Percentiles rank a stretch among this genome's conserved stretches.
phyloP scores from a whole-genome alignment of 2,797 vertebrate genomes.

The Borostomias antarcticus region DNA sequence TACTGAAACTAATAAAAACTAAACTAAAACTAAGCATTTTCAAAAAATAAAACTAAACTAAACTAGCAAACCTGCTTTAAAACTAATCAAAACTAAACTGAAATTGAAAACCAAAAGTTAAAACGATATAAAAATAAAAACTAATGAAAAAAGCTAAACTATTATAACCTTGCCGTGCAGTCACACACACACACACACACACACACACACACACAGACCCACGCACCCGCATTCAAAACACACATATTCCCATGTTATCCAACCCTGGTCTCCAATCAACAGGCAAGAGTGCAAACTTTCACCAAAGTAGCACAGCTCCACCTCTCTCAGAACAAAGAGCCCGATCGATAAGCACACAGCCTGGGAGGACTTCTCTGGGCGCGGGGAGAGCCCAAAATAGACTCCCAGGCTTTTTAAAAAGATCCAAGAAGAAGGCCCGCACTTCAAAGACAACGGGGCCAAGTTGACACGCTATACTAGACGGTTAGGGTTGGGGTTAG shows the following conservation, averaged over 20 bases:
- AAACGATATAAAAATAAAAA: too few species aligned
- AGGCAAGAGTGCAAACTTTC: conserved; percentile 79
- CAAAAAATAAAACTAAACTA: too few species aligned
- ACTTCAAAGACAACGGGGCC: conserved; percentile 79
- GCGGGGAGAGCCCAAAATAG: conserved; percentile 81
- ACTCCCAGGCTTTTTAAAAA: conserved; percentile 74
- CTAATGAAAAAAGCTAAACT: too few species aligned
- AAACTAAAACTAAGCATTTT: too few species aligned
- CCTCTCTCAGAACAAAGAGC: conserved; percentile 77
- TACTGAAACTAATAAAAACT: too few species aligned
- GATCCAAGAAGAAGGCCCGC: conserved; percentile 72
- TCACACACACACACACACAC: too few species aligned
- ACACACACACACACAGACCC: conserved; percentile 72
- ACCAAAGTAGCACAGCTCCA: conserved; percentile 71
- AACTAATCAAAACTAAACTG: too few species aligned
- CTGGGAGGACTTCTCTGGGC: conserved; percentile 72
- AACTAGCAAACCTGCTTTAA: too few species aligned
- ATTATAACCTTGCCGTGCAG: too few species aligned
- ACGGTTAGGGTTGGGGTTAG: neutral
- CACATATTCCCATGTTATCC: conserved; percentile 69
- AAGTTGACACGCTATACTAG: conserved; percentile 66
- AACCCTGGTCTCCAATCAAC: conserved; percentile 81
- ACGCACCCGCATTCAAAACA: conserved; percentile 71
- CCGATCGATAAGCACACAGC: conserved; percentile 77
- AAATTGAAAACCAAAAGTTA: too few species aligned